A percentile compares a stretch with the other conserved stretches of the same genome.
Evolutionary conservation across 1,140 invertebrate species (phyloP).

Genomic region (Solenopsis invicta): DNA sequence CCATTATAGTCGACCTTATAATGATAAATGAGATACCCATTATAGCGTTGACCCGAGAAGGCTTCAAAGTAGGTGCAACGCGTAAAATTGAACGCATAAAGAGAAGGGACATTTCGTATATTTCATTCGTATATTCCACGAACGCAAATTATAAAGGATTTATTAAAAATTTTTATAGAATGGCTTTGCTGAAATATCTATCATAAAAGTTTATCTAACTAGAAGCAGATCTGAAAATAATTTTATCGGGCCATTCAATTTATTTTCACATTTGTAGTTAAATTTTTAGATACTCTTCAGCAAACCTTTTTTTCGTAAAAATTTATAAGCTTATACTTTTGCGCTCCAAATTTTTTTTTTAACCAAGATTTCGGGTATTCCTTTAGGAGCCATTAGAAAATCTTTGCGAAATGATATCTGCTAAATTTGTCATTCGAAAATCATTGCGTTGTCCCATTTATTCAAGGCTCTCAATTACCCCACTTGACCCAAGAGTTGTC

Average conservation of each 20-base stretch:
- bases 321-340: neutral
- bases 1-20: slow-evolving; percentile 17
- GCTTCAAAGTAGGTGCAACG: slow-evolving; percentile 14
- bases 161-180: neutral
- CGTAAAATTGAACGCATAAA: neutral
- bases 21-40: slow-evolving; percentile 10
- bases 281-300: too few relatives aligned
- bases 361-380: neutral
- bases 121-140: neutral
- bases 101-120: neutral
- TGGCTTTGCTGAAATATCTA: too few relatives aligned
- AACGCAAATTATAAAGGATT: neutral
- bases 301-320: too few relatives aligned
- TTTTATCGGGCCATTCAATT: too few relatives aligned
- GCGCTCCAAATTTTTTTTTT: neutral
- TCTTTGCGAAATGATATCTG: neutral
- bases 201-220: too few relatives aligned
- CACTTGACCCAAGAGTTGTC: slow-evolving; percentile 24
- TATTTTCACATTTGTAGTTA: too few relatives aligned
- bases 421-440: slow-evolving; percentile 15
- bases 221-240: too few relatives aligned
- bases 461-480: slow-evolving; percentile 39
- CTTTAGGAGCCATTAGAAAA: neutral
- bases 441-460: slow-evolving; percentile 50
- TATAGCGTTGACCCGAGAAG: slow-evolving; percentile 11